phyloP scores from a whole-genome alignment of 2,888 invertebrate genomes.

The Thalpophila matura region DNA sequence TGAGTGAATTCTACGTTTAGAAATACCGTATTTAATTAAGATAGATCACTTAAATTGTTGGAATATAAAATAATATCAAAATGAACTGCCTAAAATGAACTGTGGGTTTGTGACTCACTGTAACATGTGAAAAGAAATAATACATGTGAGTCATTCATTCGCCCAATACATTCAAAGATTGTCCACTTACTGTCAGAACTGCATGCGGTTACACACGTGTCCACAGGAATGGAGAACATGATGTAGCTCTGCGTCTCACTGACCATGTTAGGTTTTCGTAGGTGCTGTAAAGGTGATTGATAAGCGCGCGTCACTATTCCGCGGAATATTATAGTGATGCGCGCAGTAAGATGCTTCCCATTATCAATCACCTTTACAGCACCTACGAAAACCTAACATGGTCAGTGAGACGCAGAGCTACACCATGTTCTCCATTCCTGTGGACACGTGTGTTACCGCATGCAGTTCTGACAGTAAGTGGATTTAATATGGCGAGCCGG shows the following conservation, averaged over 20 bases:
- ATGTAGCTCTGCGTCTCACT: not conserved
- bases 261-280: not conserved
- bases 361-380: not conserved
- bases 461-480: slow-evolving; percentile 56
- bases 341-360: too few species aligned
- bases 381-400: not conserved
- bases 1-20: too few species aligned
- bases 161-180: too few species aligned
- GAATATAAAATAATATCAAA: too few species aligned
- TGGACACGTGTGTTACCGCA: slow-evolving; percentile 27
- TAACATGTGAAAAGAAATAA: not conserved
- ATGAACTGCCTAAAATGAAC: not conserved
- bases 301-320: too few species aligned
- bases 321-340: too few species aligned
- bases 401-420: not conserved
- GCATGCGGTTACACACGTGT: slow-evolving; percentile 36
- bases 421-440: not conserved
- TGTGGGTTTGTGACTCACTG: not conserved
- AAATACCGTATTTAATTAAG: not conserved
- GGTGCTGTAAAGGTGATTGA: not conserved
- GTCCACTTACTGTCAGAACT: slow-evolving; percentile 59
- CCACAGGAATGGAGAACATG: not conserved
- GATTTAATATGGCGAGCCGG: slow-evolving; percentile 62
- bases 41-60: not conserved
- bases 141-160: not conserved